Conservation (phyloP, 2,888 invertebrate species). For the Latheticus oryzae region DNA sequence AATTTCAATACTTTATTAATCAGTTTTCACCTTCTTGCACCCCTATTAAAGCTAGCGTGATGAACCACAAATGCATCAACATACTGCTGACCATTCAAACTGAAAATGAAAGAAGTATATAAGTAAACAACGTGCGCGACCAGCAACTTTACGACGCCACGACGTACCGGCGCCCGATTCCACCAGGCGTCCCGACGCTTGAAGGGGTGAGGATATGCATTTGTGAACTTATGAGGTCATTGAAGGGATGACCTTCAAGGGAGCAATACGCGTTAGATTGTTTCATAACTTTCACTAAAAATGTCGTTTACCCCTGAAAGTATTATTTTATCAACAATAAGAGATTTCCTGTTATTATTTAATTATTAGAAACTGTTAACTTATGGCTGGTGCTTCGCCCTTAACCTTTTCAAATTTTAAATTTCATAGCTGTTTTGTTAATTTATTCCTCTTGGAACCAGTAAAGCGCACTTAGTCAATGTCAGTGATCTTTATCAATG, state of each 20-base stretch:
- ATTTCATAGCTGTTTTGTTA: background rate
- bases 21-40: slow-evolving; percentile 12
- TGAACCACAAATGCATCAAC: slow-evolving; percentile 19
- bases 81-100: slow-evolving; percentile 10
- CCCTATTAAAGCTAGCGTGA: slow-evolving; percentile 13
- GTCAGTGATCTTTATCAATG: slow-evolving; percentile 9
- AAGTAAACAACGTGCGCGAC: slow-evolving; percentile 32
- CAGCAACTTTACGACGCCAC: slow-evolving; percentile 35
- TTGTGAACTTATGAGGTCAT: slow-evolving; percentile 6
- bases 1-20: background rate
- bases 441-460: background rate
- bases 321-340: no score
- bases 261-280: no score
- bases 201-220: slow-evolving; percentile 25
- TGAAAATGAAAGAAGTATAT: slow-evolving; percentile 26
- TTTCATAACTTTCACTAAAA: no score
- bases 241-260: background rate
- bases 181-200: slow-evolving; percentile 34
- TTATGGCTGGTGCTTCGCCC: no score
- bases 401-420: slow-evolving; percentile 1
- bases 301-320: no score
- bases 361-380: no score
- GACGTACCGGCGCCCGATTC: slow-evolving; percentile 38
- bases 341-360: no score
- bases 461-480: background rate